Base-by-base conservation (phyloP, 2,888 invertebrate genomes). In the Helobdella robusta region DNA sequence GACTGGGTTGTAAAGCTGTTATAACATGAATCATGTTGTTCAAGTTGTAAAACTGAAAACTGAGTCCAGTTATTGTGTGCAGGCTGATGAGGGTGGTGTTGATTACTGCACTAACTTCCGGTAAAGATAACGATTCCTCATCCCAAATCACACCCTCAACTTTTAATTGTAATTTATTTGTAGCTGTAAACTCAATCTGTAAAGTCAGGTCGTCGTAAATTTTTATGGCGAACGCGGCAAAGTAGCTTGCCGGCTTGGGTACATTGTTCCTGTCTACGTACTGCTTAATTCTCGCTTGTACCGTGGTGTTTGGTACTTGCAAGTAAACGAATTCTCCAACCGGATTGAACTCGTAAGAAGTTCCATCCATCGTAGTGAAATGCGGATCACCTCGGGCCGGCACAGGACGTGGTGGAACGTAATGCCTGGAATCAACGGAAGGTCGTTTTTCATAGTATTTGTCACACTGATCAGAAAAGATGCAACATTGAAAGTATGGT, bases 381-480 rank as follows among this genome's bases (percentile, higher is more conserved):
- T 65, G 65, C 11, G 65, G 65, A 50, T 65, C 65, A 23, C 65
- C 65, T 11, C 30, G n/a, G 2, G 32, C 65, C 20, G n/a, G 20
- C 2, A 20, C 35, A 8, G 30, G 32, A 32, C 48, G 32, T 3
- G 65, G 65, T 48, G 60, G 50, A 20, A 52, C 52, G 35, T 60
- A 65, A 20, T 8, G 34, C 18, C 48, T 25, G 20, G 65, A 65
- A 50, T 40, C 52, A 15, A 60, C 30, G 3, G 65, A 65, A 35
- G 60, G 65, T 23, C 65, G 59, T 60, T 65, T 65, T 34, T 60
- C 60, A 32, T 65, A 65, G n/a, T 65, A 65, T 23, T 60, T 65
- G 35, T 59, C 48, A 44, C 65, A 65, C 20, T 50, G 8, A 4
- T 30, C n/a, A 2, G 60, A 40, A 5, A 48, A 20, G 18, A 20